Percentiles rank a stretch among this genome's conserved stretches.
These are phyloP conservation scores for Geotrupes spiniger DNA, from an alignment of 2,888 invertebrate genomes.

Conservation along the genomic window DNA sequence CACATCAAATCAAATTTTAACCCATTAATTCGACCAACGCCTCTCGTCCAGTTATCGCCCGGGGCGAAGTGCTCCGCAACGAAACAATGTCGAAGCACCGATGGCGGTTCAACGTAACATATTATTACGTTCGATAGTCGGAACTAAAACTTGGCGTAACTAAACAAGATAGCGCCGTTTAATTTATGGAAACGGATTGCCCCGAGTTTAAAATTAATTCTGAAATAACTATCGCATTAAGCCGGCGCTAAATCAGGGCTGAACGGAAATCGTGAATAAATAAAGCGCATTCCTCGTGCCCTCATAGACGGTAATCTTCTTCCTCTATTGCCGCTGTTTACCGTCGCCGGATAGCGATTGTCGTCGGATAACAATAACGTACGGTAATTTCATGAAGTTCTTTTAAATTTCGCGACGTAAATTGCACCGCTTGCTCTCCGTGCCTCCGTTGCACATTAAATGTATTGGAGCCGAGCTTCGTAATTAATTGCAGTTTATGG, in stretches of 20 bases:
- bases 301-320: conserved; percentile 5
- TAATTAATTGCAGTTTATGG: no score
- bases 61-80: no score
- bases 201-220: conserved; percentile 12
- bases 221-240: conserved; percentile 5
- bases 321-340: neutral
- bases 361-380: neutral
- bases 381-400: conserved; percentile 2
- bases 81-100: no score
- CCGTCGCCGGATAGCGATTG: neutral
- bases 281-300: conserved; percentile 1
- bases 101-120: no score
- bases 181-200: conserved; percentile 2
- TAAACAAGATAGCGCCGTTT: conserved; percentile 1
- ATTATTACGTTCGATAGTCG: no score
- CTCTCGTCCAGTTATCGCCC: no score
- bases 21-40: no score
- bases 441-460: no score
- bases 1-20: no score
- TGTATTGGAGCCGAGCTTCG: no score
- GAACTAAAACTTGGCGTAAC: conserved; percentile 1
- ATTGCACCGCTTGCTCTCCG: no score
- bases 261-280: conserved; percentile 12
- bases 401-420: neutral
- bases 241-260: neutral